Evolutionary conservation across 2,113 vertebrate genomes (phyloP), one percentile per base, ranked within the genome.

Genomic region (Fregata magnificens): DNA sequence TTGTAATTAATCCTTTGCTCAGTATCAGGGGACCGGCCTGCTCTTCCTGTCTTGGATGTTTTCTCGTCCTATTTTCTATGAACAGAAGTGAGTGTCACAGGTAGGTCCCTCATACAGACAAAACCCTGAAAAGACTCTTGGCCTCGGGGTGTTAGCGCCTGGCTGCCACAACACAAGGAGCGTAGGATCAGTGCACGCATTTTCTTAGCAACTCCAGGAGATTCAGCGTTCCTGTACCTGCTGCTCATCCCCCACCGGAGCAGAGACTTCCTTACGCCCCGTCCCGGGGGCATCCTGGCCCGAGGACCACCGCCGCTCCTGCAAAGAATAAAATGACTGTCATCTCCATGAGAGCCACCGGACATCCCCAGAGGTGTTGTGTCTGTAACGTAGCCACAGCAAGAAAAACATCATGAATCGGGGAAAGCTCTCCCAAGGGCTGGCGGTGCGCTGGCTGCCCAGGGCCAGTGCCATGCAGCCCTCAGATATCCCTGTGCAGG

Each of bases 121-220:
- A 34, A 4, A 7, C 13, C 74, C 19, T 26, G 25, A 9, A 2
- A 24, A 22, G 28, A 2, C 40, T 11, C 21, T 17, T 28, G 69
- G n/a, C 26, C 56, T 5, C 1, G 6, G 21, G 52, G 0, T 2
- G 26, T 1, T 6, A 5, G 36, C 17, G 72, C 13, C 45, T 28
- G 52, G 38, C 58, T 55, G 45, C n/a, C 12, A 2, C 29, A 24
- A 15, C 14, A 2, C 5, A 0, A 45, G 40, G 11, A 18, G 2
- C 0, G 1, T 9, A 14, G 36, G 20, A 11, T 12, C 20, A 6
- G 13, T 0, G 17, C 32, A 4, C 3, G 3, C 0, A 0, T 11
- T 44, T 16, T 11, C 74, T 10, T 1, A 21, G 53, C 10, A 28
- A 0, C 5, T 50, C 13, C n/a, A 25, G 56, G 24, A 16, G 7